Percentiles rank a stretch among this genome's conserved stretches.
Evolutionary conservation across 2,888 invertebrate genomes (phyloP).

Genomic region (Drosophila paranaensis): DNA sequence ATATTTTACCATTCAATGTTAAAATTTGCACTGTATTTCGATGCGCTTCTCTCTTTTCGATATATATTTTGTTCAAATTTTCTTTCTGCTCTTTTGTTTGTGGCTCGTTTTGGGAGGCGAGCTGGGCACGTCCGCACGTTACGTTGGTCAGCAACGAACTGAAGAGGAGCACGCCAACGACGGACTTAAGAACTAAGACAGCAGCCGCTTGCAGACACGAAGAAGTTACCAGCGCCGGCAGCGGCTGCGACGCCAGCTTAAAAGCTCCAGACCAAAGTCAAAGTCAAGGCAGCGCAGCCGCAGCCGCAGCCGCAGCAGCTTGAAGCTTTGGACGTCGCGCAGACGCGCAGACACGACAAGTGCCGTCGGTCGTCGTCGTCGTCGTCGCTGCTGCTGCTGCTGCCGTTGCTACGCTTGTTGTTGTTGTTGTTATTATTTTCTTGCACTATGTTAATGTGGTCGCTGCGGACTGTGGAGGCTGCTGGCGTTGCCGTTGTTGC

Average conservation of each 20-base stretch:
- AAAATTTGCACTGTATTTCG: slow-evolving; percentile 15
- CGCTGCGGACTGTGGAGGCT: slow-evolving; percentile 36
- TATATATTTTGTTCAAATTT: slow-evolving; percentile 9
- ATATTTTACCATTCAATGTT: slow-evolving; percentile 11
- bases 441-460: slow-evolving; percentile 61
- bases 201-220: slow-evolving; percentile 70
- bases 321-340: slow-evolving; percentile 47
- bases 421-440: slow-evolving; percentile 53
- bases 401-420: slow-evolving; percentile 18
- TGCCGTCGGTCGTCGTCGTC: slow-evolving; percentile 58
- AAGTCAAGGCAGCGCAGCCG: slow-evolving; percentile 69
- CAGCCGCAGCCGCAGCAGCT: slow-evolving; percentile 18
- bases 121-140: slow-evolving; percentile 83
- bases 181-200: slow-evolving; percentile 85
- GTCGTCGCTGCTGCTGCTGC: slow-evolving; percentile 8
- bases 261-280: slow-evolving; percentile 71
- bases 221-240: slow-evolving; percentile 69
- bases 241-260: slow-evolving; percentile 54
- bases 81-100: slow-evolving; percentile 4
- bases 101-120: slow-evolving; percentile 44
- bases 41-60: slow-evolving; percentile 4
- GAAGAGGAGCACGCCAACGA: slow-evolving; percentile 85
- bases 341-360: slow-evolving; percentile 70
- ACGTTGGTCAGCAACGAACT: slow-evolving; percentile 85
- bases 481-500: slow-evolving; percentile 2